phyloP scores from a whole-genome alignment of 2,797 vertebrate genomes.

The Amazonetta brasiliensis region DNA sequence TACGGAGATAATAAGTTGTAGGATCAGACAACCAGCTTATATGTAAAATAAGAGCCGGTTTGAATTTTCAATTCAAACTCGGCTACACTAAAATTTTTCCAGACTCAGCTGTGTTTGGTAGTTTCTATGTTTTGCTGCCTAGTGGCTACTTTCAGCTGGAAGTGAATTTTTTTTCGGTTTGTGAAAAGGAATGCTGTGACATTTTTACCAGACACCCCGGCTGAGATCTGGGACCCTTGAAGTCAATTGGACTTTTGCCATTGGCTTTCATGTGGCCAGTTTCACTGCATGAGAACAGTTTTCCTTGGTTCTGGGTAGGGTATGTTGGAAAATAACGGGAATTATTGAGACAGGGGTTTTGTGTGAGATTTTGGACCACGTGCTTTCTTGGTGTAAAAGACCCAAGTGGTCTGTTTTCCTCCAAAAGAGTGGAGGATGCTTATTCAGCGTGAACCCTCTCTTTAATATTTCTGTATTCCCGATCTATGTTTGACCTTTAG shows the following conservation, averaged over 20 bases:
- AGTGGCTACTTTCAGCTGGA: constrained; percentile 20
- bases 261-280: constrained; percentile 40
- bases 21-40: neutral
- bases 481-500: neutral
- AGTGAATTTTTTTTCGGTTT: neutral
- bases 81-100: neutral
- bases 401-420: neutral
- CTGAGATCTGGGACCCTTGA: constrained; percentile 27
- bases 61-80: neutral
- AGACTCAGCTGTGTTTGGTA: neutral
- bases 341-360: fast-evolving
- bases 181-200: neutral
- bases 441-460: neutral
- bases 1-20: constrained; percentile 34
- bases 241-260: constrained; percentile 50
- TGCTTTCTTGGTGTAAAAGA: neutral
- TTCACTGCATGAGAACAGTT: neutral
- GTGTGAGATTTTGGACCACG: neutral
- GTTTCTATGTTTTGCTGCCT: neutral
- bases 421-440: neutral
- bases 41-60: neutral
- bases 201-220: constrained; percentile 45
- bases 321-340: neutral
- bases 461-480: neutral
- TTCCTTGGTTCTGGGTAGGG: neutral